A percentile compares a stretch with the other conserved stretches of the same genome.
Evolutionary conservation across 2,797 vertebrate species (phyloP).

Genomic region (Pipistrellus pygmaeus): DNA sequence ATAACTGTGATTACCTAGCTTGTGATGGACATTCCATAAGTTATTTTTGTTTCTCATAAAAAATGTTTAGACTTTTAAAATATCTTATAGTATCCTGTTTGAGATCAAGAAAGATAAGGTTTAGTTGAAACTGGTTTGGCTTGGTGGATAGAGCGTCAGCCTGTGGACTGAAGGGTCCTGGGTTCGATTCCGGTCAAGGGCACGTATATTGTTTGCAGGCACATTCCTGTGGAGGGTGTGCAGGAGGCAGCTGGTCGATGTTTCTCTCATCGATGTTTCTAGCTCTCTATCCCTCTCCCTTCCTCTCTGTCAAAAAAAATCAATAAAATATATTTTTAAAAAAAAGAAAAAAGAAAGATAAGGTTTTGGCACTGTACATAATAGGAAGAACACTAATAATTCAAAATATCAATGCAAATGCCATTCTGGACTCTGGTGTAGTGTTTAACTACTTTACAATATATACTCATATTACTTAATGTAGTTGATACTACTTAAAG

Average conservation of each 20-base stretch:
- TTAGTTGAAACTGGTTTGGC: too few relatives aligned
- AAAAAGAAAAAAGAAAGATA: too few relatives aligned
- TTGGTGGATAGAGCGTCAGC: too few relatives aligned
- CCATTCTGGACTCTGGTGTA: not conserved
- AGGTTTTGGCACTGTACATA: not conserved
- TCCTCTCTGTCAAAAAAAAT: too few relatives aligned
- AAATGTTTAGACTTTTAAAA: slow-evolving; percentile 52
- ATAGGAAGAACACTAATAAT: slow-evolving; percentile 20
- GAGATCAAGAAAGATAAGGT: not conserved
- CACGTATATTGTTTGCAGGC: too few relatives aligned
- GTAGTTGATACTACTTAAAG: slow-evolving; percentile 22
- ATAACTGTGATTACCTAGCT: not conserved
- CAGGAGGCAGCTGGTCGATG: too few relatives aligned
- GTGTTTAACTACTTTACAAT: not conserved
- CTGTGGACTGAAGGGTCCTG: too few relatives aligned
- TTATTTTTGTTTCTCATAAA: not conserved
- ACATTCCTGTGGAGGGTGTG: too few relatives aligned
- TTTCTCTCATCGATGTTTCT: too few relatives aligned
- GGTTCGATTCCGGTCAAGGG: too few relatives aligned
- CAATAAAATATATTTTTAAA: too few relatives aligned
- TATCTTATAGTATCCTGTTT: slow-evolving; percentile 31
- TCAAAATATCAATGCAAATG: slow-evolving; percentile 47
- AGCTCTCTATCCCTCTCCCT: too few relatives aligned
- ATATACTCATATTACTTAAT: slow-evolving; percentile 20
- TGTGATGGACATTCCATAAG: not conserved